Evolutionary conservation across 2,113 vertebrate species (phyloP).

Genomic region (Ellobius talpinus): DNA sequence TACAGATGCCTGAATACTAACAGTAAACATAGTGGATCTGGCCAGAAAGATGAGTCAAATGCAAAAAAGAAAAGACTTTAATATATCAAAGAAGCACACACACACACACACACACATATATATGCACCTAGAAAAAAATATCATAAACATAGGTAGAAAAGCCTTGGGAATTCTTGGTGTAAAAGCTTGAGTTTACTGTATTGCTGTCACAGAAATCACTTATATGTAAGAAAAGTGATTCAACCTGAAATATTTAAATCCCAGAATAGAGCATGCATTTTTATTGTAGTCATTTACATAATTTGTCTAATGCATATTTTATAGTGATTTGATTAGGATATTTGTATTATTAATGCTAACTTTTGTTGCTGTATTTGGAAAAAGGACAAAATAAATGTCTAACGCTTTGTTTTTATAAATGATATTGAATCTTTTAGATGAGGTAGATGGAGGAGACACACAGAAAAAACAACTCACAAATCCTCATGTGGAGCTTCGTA

Average conservation of each 20-base stretch:
- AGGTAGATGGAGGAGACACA: conserved; percentile 91
- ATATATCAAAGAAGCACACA: not conserved
- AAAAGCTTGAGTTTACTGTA: not conserved
- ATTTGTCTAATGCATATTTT: not conserved
- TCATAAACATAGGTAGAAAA: not conserved
- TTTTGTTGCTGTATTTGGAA: conserved; percentile 28
- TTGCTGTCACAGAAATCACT: not conserved
- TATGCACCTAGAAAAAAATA: not conserved
- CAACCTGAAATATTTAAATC: conserved; percentile 32
- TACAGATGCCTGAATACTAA: too few relatives aligned
- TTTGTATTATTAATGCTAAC: not conserved
- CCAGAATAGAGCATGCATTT: not conserved
- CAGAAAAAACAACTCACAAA: conserved; percentile 96
- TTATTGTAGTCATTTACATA: conserved; percentile 26
- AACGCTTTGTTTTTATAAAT: conserved; percentile 53
- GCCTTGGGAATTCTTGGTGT: not conserved
- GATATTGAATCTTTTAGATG: conserved; percentile 88
- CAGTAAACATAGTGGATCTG: not conserved
- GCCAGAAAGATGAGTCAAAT: conserved; percentile 1
- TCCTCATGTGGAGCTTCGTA: conserved; percentile 97
- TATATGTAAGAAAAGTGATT: conserved; percentile 39
- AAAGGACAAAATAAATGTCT: conserved; percentile 11
- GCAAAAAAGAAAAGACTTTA: not conserved
- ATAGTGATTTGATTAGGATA: not conserved
- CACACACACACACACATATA: not conserved